Base-by-base conservation (phyloP, 2,113 vertebrate species). In the Elephas maximus region DNA sequence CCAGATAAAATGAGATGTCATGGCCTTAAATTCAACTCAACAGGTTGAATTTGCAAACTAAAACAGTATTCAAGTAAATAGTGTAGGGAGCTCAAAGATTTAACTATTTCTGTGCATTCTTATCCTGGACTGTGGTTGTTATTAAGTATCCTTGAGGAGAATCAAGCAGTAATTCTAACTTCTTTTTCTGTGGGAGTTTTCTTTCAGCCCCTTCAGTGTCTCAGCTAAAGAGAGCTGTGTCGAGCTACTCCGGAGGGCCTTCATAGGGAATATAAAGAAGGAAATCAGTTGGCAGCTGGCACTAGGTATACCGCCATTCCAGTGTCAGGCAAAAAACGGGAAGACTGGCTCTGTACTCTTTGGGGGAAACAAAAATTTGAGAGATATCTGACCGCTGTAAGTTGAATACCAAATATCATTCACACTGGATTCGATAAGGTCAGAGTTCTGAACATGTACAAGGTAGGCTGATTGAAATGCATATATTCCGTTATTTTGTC, bases 121-220 rank as follows among this genome's bases (percentile, higher is more conserved):
- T 79, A 26, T 57, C 67, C 82, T 88, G 11, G 18, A 51, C 14
- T 51, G 71, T 88, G 53, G 79, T 85, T 91, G 94, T 93, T 94
- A 90, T 2, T 79, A 93, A 95, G 95, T 93, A 95, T 95, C 60
- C 33, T 90, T 41, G 15, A 94, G 86, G n/a, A 51, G 48, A 95
- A 86, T 85, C 78, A 80, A 89, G 53, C 63, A 74, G 80, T 73
- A 92, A 96, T 48, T 94, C 88, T 97, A 93, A 93, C 90, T 63
- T 65, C 76, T 94, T 26, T 85, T 86, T 93, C 86, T n/a, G 62
- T 9, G 57, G 28, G 33, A 48, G 87, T 96, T 97, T 80, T 63
- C 44, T 89, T 51, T 48, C 57, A 73, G 44, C 9, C 33, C n/a
- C 26, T 79, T 33, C 71, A 71, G 0, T 57, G 37, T 77, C 71